Conservation (phyloP, 2,888 invertebrate genomes). For the Fragum sueziense region DNA sequence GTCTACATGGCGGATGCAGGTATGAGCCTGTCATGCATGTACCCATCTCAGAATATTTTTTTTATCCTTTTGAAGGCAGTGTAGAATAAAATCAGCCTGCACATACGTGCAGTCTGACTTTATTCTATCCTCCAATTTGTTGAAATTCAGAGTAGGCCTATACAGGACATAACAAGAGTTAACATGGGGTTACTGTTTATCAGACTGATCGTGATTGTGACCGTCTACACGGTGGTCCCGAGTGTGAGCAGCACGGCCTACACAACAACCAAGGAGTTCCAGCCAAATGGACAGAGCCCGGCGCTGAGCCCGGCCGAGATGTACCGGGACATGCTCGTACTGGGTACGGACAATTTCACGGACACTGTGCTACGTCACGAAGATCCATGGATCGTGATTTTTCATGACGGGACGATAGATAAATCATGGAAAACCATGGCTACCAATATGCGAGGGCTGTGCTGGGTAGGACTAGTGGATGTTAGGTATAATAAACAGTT, state of each 20-base stretch:
- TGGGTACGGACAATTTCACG: conserved; percentile 66
- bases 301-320: conserved; percentile 60
- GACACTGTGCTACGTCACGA: conserved; percentile 58
- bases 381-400: conserved; percentile 72
- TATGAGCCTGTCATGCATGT: too few relatives aligned
- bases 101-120: too few relatives aligned
- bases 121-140: too few relatives aligned
- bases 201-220: background rate
- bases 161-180: too few relatives aligned
- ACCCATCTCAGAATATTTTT: too few relatives aligned
- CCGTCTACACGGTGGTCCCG: background rate
- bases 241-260: background rate
- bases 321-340: conserved; percentile 68
- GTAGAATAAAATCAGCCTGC: too few relatives aligned
- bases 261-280: background rate
- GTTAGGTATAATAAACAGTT: conserved; percentile 52
- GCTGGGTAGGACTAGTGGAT: conserved; percentile 70
- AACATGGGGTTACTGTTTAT: background rate
- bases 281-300: conserved; percentile 30
- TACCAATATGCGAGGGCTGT: conserved; percentile 64
- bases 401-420: conserved; percentile 65
- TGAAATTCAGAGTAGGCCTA: too few relatives aligned
- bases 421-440: conserved; percentile 71
- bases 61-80: too few relatives aligned
- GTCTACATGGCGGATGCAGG: too few relatives aligned